Evolutionary conservation across 2,797 vertebrate species (phyloP).

Genomic region (Scomberomorus guttatus): DNA sequence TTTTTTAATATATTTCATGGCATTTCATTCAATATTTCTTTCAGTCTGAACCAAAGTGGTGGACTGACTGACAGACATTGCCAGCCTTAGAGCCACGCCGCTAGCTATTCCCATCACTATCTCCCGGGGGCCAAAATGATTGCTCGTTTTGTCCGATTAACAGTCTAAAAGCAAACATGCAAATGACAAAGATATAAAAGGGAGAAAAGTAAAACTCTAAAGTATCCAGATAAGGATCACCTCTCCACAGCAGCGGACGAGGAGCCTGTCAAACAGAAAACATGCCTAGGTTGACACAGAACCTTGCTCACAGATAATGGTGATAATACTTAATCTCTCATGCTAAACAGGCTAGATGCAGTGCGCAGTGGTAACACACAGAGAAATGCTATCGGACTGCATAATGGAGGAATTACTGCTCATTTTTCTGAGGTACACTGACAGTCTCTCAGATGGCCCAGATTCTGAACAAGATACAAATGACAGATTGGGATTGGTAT

Average conservation of each 20-base stretch:
- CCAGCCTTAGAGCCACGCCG: neutral
- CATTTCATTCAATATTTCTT: too few relatives aligned
- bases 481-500: neutral
- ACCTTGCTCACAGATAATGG: slow-evolving; percentile 16
- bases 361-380: neutral
- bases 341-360: neutral
- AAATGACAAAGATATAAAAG: slow-evolving; percentile 2
- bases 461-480: neutral
- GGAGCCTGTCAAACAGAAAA: slow-evolving; percentile 24
- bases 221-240: slow-evolving; percentile 18
- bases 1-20: too few relatives aligned
- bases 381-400: slow-evolving; percentile 23
- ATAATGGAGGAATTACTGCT: slow-evolving; percentile 17
- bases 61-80: neutral
- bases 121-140: neutral
- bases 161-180: neutral
- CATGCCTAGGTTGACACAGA: neutral
- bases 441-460: neutral
- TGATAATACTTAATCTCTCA: slow-evolving; percentile 1
- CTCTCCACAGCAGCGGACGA: neutral
- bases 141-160: neutral
- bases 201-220: neutral
- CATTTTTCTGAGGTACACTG: neutral
- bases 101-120: neutral
- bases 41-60: too few relatives aligned